Evolutionary conservation across 1,140 invertebrate species (phyloP).

Genomic region (Ptiloglossa arizonensis): DNA sequence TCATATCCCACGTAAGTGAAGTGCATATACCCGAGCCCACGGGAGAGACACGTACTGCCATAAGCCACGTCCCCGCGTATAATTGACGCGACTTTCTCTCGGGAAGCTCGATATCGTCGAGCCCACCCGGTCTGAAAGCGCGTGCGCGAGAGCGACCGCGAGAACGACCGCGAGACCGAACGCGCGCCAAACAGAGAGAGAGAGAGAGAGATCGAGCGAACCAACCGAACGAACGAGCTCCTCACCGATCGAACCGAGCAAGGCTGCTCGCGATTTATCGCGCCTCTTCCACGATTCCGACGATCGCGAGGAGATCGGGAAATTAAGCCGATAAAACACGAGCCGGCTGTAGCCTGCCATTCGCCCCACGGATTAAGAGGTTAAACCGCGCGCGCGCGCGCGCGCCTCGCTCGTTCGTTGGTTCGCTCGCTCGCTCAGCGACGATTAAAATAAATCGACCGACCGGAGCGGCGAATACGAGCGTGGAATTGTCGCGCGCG

Average conservation of each 20-base stretch:
- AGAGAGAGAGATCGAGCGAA: too few relatives aligned
- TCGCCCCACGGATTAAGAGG: conserved; percentile 23
- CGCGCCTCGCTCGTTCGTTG: too few relatives aligned
- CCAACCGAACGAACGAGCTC: too few relatives aligned
- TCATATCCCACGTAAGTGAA: conserved; percentile 52
- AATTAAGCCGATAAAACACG: conserved; percentile 31
- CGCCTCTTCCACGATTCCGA: not conserved
- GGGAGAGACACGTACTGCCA: conserved; percentile 31
- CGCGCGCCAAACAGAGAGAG: too few relatives aligned
- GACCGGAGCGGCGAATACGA: not conserved
- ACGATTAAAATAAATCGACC: conserved; percentile 20
- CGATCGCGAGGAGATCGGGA: conserved; percentile 15
- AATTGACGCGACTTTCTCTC: conserved; percentile 65
- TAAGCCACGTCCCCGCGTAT: conserved; percentile 40
- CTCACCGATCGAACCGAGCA: too few relatives aligned
- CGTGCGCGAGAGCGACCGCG: too few relatives aligned
- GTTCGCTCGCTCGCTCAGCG: not conserved
- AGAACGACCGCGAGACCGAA: too few relatives aligned
- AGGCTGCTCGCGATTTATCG: conserved; percentile 1
- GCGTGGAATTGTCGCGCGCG: not conserved
- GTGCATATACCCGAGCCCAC: not conserved
- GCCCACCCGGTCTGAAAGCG: conserved; percentile 36
- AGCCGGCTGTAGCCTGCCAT: not conserved
- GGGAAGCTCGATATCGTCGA: conserved; percentile 49
- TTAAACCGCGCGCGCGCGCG: conserved; percentile 11